These are phyloP conservation scores for Lycophotia porphyrea DNA, from an alignment of 2,888 invertebrate genomes.

Conservation along the genomic window DNA sequence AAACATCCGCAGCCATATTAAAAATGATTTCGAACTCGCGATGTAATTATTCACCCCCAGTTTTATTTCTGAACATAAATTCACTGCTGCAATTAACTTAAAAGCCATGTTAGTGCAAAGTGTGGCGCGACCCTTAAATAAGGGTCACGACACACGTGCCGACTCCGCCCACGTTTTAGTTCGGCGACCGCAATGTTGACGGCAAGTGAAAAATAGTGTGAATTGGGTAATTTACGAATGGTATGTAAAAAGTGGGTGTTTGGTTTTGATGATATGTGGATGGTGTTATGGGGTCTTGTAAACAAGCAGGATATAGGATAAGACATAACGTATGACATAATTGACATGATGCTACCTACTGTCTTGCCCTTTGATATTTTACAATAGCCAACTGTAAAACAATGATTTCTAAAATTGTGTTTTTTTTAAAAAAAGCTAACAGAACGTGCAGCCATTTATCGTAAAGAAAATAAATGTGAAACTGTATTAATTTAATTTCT, in stretches of 20 bases:
- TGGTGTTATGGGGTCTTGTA: background rate
- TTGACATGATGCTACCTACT: background rate
- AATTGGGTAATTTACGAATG: conserved; percentile 55
- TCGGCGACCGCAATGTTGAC: conserved; percentile 74
- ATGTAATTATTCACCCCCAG: conserved; percentile 78
- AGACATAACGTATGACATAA: background rate
- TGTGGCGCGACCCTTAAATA: conserved; percentile 85
- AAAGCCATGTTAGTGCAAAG: conserved; percentile 82
- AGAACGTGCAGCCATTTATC: background rate
- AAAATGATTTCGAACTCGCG: conserved; percentile 64
- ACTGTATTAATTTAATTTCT: background rate
- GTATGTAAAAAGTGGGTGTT: conserved; percentile 18
- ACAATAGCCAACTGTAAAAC: background rate
- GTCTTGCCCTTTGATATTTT: background rate
- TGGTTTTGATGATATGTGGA: background rate
- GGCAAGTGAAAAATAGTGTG: conserved; percentile 60
- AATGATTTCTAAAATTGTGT: background rate
- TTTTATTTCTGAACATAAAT: conserved; percentile 77
- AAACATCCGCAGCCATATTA: conserved; percentile 62
- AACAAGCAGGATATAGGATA: background rate
- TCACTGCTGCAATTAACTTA: conserved; percentile 85
- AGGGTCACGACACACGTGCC: conserved; percentile 84
- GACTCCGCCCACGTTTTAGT: conserved; percentile 83
- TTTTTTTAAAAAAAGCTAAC: background rate
- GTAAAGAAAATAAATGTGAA: background rate